phyloP scores from a whole-genome alignment of 2,797 vertebrate species.

The Myotis daubentonii region DNA sequence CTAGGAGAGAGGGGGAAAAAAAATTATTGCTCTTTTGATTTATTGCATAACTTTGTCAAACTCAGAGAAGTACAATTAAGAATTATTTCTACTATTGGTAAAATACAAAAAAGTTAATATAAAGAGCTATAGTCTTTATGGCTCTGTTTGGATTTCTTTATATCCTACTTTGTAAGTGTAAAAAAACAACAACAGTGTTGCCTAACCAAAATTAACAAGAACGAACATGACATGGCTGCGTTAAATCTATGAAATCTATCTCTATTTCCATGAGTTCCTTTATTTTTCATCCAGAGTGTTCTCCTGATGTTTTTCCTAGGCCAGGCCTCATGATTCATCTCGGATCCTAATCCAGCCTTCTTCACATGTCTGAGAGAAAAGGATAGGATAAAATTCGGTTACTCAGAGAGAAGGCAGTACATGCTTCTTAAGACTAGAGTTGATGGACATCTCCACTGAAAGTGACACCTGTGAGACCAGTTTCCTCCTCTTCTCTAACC shows the following conservation, averaged over 20 bases:
- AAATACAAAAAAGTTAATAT: neutral
- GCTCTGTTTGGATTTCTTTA: neutral
- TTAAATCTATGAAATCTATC: neutral
- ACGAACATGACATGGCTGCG: neutral
- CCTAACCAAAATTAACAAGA: neutral
- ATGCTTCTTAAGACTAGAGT: neutral
- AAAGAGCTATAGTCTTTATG: neutral
- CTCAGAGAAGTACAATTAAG: neutral
- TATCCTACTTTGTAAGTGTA: neutral
- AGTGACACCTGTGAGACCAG: neutral
- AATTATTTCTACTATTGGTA: neutral
- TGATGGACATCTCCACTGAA: neutral
- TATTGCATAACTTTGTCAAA: conserved; percentile 13
- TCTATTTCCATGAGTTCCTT: neutral
- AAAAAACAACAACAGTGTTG: neutral
- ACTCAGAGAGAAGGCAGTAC: neutral
- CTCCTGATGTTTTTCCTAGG: neutral
- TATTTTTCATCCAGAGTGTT: neutral
- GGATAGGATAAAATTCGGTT: neutral
- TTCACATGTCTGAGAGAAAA: neutral
- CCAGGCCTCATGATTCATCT: neutral
- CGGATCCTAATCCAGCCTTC: neutral
- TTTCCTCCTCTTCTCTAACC: neutral
- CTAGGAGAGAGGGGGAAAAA: neutral
- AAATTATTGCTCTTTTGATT: neutral